Base-by-base conservation (phyloP, 2,888 invertebrate species). In the Hirtodrosophila duncani region DNA sequence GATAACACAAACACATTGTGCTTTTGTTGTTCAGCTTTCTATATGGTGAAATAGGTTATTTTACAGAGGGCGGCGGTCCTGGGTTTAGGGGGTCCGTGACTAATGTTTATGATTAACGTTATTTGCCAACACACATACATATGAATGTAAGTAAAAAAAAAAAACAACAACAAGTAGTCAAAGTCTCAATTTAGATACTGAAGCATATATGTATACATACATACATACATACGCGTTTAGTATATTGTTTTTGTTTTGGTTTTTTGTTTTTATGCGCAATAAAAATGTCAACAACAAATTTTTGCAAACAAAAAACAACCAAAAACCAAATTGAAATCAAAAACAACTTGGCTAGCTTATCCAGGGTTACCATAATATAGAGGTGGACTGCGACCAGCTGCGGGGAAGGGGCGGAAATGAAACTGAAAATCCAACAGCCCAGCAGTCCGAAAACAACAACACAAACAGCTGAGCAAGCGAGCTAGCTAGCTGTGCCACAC, bases 381-480 rank as follows among this genome's bases (percentile, higher is more conserved):
- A n/a, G n/a, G n/a, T n/a, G n/a, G 3, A 29, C 4, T 14, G 1
- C n/a, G 10, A 7, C 8, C 10, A 8, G 13, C n/a, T 10, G 13
- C 27, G 16, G 16, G 13, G 17, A 7, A 20, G 20, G 10, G 29
- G 50, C 6, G 17, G 44, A 48, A 42, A 26, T 48, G 51, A 58
- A 64, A 37, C n/a, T n/a, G n/a, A n/a, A n/a, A n/a, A n/a, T n/a
- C n/a, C n/a, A n/a, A n/a, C n/a, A n/a, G n/a, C n/a, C n/a, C n/a
- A n/a, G n/a, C n/a, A n/a, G n/a, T n/a, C n/a, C n/a, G n/a, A 71
- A 48, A 2, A 53, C 33, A 74, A 59, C 52, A 63, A 65, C 57
- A 71, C 24, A 26, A 79, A 75, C 80, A 72, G 80, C 77, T 79
- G 80, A 71, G 68, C 45, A 53, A 75, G 77, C 59, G 56, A 70